These are phyloP conservation scores for Willowsia nigromaculata DNA, from an alignment of 2,888 invertebrate species.

Conservation along the genomic window DNA sequence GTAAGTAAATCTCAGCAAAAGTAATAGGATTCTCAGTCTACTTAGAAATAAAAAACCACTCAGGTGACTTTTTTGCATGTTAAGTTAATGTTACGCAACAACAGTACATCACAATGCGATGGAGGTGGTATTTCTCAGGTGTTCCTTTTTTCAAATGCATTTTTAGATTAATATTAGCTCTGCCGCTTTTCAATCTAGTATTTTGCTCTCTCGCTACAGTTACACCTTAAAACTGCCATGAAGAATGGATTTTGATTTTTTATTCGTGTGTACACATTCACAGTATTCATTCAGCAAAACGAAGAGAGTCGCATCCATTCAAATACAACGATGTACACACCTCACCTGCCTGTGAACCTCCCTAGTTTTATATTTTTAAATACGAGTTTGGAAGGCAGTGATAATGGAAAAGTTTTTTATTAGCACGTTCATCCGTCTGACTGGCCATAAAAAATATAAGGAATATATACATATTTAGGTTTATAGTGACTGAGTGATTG, in stretches of 20 bases:
- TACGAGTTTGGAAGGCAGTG: neutral
- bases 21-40: neutral
- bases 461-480: neutral
- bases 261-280: neutral
- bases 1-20: neutral
- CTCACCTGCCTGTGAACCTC: neutral
- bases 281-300: neutral
- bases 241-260: neutral
- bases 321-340: neutral
- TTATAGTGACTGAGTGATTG: neutral
- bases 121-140: neutral
- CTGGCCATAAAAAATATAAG: neutral
- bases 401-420: conserved; percentile 22
- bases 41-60: neutral
- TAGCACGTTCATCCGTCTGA: neutral
- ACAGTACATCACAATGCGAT: neutral
- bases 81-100: neutral
- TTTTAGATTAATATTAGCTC: neutral
- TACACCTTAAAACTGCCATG: conserved; percentile 23
- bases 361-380: too few relatives aligned
- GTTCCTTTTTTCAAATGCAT: neutral
- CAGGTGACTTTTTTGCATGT: neutral
- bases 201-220: neutral
- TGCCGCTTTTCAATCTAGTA: neutral
- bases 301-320: neutral